These are phyloP conservation scores for Tipula lateralis DNA, from an alignment of 2,888 invertebrate genomes.

Conservation along the genomic window DNA sequence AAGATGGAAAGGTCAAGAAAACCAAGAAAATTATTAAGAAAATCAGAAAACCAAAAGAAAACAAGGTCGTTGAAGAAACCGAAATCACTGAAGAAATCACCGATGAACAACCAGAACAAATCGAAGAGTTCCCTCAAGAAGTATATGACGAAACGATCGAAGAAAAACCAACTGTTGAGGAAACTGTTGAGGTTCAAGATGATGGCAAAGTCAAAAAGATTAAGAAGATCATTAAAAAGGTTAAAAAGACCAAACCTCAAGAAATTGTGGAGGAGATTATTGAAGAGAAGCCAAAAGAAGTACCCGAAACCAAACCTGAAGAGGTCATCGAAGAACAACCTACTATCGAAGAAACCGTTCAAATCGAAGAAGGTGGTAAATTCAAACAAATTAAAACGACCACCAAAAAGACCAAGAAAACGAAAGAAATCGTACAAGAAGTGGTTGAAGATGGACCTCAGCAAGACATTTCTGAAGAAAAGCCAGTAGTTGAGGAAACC, in stretches of 20 bases:
- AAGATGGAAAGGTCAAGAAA: not conserved
- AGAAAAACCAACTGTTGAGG: constrained; percentile 26
- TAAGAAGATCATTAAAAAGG: constrained; percentile 35
- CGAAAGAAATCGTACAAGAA: not conserved
- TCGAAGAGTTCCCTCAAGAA: constrained; percentile 37
- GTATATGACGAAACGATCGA: constrained; percentile 35
- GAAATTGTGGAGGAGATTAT: constrained; percentile 36
- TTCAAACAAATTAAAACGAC: not conserved
- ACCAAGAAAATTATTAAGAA: not conserved
- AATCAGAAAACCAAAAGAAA: not conserved
- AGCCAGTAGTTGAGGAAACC: constrained; percentile 38
- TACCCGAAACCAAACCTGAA: constrained; percentile 33
- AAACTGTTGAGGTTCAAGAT: constrained; percentile 35
- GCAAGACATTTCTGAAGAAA: constrained; percentile 33
- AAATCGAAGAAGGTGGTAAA: not conserved
- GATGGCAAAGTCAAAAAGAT: constrained; percentile 24
- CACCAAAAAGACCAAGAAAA: not conserved
- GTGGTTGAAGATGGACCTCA: not conserved
- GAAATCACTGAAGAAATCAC: constrained; percentile 35
- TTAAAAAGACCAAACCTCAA: constrained; percentile 36
- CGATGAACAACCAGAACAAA: constrained; percentile 34
- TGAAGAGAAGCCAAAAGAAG: constrained; percentile 28
- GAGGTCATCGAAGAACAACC: constrained; percentile 37
- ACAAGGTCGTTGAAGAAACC: constrained; percentile 42
- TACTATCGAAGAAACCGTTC: constrained; percentile 35